phyloP scores from a whole-genome alignment of 2,797 vertebrate genomes.

The Uromys caudimaculatus region DNA sequence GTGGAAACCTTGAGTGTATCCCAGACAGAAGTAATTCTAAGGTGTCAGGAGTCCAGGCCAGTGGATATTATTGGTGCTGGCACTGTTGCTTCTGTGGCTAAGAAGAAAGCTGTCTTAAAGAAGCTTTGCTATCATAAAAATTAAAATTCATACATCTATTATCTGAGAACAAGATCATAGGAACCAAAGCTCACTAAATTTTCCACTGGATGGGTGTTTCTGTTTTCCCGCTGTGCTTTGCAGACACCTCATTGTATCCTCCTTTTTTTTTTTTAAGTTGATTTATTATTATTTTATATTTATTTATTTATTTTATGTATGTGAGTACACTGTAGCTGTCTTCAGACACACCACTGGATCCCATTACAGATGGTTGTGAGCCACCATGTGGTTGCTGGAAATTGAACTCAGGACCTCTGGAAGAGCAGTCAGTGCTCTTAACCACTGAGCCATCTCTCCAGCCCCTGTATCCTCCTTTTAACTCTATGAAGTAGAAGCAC shows the following conservation, averaged over 20 bases:
- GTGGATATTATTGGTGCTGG: background rate
- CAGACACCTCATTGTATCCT: background rate
- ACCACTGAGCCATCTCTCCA: too few species aligned
- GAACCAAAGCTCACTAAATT: background rate
- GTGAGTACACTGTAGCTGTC: too few species aligned
- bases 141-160: background rate
- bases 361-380: too few species aligned
- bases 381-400: too few species aligned
- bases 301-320: too few species aligned
- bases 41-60: conserved; percentile 19
- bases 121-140: conserved; percentile 42
- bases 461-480: background rate
- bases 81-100: background rate
- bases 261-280: too few species aligned
- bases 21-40: background rate
- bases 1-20: background rate
- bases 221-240: conserved; percentile 1
- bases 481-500: background rate
- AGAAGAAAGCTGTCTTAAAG: conserved; percentile 36
- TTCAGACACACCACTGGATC: too few species aligned
- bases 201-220: background rate
- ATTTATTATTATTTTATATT: too few species aligned
- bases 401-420: too few species aligned
- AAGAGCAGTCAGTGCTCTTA: too few species aligned
- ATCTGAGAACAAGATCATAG: background rate